Conservation (phyloP, 30 jellyfish, hydroid and myxozoan species). For the Hydractinia echinata region DNA sequence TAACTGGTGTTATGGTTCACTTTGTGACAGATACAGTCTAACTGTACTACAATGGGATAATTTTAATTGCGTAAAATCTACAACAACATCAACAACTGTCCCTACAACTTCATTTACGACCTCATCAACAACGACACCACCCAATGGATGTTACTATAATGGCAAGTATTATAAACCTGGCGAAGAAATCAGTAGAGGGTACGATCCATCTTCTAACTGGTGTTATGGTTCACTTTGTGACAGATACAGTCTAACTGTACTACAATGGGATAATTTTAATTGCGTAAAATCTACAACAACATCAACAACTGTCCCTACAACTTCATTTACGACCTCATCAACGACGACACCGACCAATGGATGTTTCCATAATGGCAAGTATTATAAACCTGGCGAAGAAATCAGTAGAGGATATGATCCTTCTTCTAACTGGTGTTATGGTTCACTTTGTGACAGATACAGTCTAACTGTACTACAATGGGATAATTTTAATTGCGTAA, state of each 20-base stretch:
- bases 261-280: constrained; percentile 12
- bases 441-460: neutral
- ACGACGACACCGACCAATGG: constrained; percentile 4
- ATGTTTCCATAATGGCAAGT: constrained; percentile 10
- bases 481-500: constrained; percentile 17
- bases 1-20: constrained; percentile 20
- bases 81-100: constrained; percentile 1
- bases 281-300: constrained; percentile 8
- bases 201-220: neutral
- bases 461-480: constrained; percentile 5
- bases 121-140: constrained; percentile 5
- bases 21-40: neutral
- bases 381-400: neutral
- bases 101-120: constrained; percentile 15
- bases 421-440: constrained; percentile 4
- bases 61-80: constrained; percentile 9
- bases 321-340: neutral
- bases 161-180: constrained; percentile 12
- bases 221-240: constrained; percentile 18
- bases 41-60: neutral
- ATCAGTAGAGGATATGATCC: neutral
- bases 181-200: neutral
- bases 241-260: neutral
- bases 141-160: constrained; percentile 2
- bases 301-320: neutral